Evolutionary conservation across 2,888 invertebrate genomes (phyloP).

Genomic region (Cordilura impudica): DNA sequence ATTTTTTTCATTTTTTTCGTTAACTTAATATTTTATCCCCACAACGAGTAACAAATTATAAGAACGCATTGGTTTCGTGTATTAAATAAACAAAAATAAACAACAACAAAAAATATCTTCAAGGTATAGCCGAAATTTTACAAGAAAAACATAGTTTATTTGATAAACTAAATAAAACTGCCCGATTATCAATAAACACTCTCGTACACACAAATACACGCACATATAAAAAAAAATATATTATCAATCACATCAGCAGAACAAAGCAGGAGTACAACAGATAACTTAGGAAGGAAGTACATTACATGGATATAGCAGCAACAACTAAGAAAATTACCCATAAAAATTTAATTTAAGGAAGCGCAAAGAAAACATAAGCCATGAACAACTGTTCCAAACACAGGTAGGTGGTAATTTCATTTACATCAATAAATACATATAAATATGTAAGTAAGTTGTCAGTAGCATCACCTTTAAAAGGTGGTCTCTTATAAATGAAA

Average conservation of each 20-base stretch:
- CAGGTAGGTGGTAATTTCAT: slow-evolving; percentile 39
- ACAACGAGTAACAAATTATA: slow-evolving; percentile 40
- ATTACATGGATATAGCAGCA: neutral
- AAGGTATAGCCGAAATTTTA: slow-evolving; percentile 19
- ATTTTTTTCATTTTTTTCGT: slow-evolving; percentile 1
- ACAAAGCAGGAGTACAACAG: slow-evolving; percentile 22
- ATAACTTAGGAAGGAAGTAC: slow-evolving; percentile 19
- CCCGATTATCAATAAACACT: slow-evolving; percentile 36
- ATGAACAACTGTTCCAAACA: slow-evolving; percentile 48
- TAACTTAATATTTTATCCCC: slow-evolving; percentile 25
- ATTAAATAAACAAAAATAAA: slow-evolving; percentile 17
- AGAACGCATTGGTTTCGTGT: slow-evolving; percentile 55
- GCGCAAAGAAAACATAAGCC: slow-evolving; percentile 26
- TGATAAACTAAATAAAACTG: slow-evolving; percentile 40
- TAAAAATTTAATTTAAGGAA: slow-evolving; percentile 38
- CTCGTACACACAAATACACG: slow-evolving; percentile 26
- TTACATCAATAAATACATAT: neutral
- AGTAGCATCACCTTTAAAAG: too few relatives aligned
- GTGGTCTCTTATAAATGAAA: too few relatives aligned
- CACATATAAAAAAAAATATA: slow-evolving; percentile 27
- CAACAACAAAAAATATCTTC: slow-evolving; percentile 15
- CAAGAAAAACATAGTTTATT: slow-evolving; percentile 5
- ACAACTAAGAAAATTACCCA: neutral
- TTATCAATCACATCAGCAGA: slow-evolving; percentile 13
- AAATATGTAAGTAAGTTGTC: too few relatives aligned